Percentiles rank a stretch among this genome's conserved stretches.
These are phyloP conservation scores for Plectropomus leopardus DNA, from an alignment of 2,113 vertebrate genomes.

Conservation along the genomic window DNA sequence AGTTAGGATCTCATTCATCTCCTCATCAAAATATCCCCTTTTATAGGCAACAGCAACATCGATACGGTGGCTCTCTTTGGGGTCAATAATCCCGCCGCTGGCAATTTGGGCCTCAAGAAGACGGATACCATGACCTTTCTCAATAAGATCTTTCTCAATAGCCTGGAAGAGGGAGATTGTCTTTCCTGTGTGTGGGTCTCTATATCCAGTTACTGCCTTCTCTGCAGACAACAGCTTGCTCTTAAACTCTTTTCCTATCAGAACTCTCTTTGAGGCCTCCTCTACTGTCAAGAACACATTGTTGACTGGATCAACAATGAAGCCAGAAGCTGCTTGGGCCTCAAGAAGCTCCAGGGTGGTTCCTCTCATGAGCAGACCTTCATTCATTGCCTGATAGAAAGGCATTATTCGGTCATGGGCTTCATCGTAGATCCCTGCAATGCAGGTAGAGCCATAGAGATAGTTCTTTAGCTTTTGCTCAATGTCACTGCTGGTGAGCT, in stretches of 20 bases:
- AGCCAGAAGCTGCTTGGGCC: conserved; percentile 97
- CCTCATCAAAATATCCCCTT: conserved; percentile 95
- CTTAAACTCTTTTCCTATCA: conserved; percentile 96
- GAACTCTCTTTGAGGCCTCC: conserved; percentile 90
- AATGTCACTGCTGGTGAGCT: conserved; percentile 89
- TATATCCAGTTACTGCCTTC: conserved; percentile 96
- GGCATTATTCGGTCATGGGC: conserved; percentile 91
- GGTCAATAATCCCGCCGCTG: conserved; percentile 98
- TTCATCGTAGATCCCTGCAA: conserved; percentile 98
- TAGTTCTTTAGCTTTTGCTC: conserved; percentile 92
- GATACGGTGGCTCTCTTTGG: conserved; percentile 93
- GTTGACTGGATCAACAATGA: conserved; percentile 96
- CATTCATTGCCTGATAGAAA: conserved; percentile 97
- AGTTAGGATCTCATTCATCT: conserved; percentile 93
- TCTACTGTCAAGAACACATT: conserved; percentile 93
- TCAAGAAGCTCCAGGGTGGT: conserved; percentile 97
- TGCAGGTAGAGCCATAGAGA: conserved; percentile 93
- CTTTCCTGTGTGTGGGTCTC: conserved; percentile 92
- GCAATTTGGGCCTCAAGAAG: conserved; percentile 98
- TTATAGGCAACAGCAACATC: conserved; percentile 92
- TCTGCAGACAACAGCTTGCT: conserved; percentile 96
- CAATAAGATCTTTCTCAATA: conserved; percentile 96
- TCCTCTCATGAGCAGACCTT: conserved; percentile 93
- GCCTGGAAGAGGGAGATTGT: conserved; percentile 97
- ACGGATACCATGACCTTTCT: conserved; percentile 96